A percentile compares a stretch with the other conserved stretches of the same genome.
phyloP scores from a whole-genome alignment of 2,888 invertebrate genomes.

The Xylophagus ater region DNA sequence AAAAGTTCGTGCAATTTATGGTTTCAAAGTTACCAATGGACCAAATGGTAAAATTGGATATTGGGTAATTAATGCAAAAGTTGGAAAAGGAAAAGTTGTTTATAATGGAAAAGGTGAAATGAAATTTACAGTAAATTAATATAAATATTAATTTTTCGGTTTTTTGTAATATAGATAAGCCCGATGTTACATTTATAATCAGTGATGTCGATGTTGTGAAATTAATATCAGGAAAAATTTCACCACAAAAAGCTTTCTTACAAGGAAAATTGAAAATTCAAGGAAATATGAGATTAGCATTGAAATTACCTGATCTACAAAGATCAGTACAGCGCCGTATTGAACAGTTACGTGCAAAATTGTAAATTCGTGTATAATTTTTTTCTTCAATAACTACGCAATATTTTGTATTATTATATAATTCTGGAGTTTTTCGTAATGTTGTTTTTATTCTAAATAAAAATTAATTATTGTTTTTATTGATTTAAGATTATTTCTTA shows the following conservation, averaged over 20 bases:
- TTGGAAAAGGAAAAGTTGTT: slow-evolving; percentile 75
- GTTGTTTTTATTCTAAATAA: too few species aligned
- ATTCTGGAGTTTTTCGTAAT: too few species aligned
- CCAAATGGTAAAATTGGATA: slow-evolving; percentile 61
- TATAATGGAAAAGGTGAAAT: slow-evolving; percentile 60
- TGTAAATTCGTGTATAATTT: too few species aligned
- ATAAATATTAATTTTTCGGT: slow-evolving; percentile 7
- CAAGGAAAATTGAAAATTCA: slow-evolving; percentile 94
- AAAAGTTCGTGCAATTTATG: slow-evolving; percentile 77
- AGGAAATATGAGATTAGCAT: slow-evolving; percentile 92
- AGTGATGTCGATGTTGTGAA: slow-evolving; percentile 81
- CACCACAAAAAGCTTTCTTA: slow-evolving; percentile 92
- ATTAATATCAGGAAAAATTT: slow-evolving; percentile 80
- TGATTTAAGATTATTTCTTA: too few species aligned
- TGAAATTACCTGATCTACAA: slow-evolving; percentile 83
- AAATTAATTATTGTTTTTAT: too few species aligned
- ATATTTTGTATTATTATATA: too few species aligned
- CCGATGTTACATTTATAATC: slow-evolving; percentile 81
- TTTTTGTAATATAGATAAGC: slow-evolving; percentile 49
- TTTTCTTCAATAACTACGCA: too few species aligned
- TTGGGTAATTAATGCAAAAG: slow-evolving; percentile 89
- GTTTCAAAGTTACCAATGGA: slow-evolving; percentile 76
- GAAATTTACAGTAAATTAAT: background rate
- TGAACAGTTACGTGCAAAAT: slow-evolving; percentile 59
- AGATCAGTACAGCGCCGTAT: slow-evolving; percentile 61